Conservation (phyloP, 2,113 vertebrate genomes). For the Heterochromis multidens region DNA sequence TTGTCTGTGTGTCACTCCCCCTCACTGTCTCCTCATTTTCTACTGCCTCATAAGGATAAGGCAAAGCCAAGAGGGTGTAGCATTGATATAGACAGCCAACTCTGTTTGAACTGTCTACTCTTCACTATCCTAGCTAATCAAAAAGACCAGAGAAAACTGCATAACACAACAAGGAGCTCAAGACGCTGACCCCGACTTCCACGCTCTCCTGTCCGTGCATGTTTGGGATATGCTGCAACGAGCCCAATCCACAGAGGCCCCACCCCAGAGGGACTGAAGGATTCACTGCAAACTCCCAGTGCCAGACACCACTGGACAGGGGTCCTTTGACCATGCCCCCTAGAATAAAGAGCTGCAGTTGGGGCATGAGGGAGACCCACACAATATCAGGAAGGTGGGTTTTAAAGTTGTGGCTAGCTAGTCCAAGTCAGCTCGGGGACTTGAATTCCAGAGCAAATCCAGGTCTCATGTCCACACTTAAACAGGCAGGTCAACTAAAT, state of each 20-base stretch:
- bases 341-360: background rate
- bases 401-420: background rate
- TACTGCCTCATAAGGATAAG: slow-evolving; percentile 16
- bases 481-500: background rate
- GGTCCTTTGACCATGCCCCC: background rate
- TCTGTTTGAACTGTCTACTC: slow-evolving; percentile 56
- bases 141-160: background rate
- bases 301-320: too few relatives aligned
- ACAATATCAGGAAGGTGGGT: background rate
- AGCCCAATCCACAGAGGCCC: background rate
- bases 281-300: too few relatives aligned
- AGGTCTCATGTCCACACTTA: background rate
- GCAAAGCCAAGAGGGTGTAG: slow-evolving; percentile 53
- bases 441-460: slow-evolving; percentile 23
- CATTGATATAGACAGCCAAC: slow-evolving; percentile 40
- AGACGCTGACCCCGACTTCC: background rate
- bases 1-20: background rate
- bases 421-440: background rate
- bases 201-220: background rate
- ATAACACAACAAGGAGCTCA: background rate
- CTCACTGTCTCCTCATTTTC: background rate
- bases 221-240: background rate
- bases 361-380: background rate
- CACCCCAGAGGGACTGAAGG: background rate
- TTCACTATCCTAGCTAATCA: background rate